These are phyloP conservation scores for Microtus richardsoni DNA, from an alignment of 2,113 vertebrate genomes.

Conservation along the genomic window DNA sequence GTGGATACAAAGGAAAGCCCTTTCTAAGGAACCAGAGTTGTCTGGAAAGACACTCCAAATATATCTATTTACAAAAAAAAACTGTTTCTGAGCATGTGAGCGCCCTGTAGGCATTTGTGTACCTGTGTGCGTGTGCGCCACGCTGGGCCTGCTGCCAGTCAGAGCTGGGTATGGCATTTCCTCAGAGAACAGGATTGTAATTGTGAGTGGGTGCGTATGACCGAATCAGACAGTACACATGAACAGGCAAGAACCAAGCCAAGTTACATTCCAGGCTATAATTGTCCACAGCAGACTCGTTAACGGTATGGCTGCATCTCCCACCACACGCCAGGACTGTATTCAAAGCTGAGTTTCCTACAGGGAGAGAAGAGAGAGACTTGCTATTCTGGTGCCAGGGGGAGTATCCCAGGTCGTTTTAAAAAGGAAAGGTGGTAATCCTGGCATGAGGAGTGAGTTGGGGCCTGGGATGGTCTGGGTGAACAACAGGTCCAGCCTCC, in stretches of 20 bases:
- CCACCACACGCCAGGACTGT: neutral
- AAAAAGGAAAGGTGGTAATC: neutral
- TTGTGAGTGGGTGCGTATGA: constrained; percentile 59
- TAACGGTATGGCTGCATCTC: constrained; percentile 60
- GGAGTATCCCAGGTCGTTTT: neutral
- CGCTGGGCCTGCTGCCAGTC: constrained; percentile 15
- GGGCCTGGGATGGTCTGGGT: neutral
- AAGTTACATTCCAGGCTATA: constrained; percentile 49
- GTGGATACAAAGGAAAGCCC: neutral
- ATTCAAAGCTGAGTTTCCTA: constrained; percentile 57
- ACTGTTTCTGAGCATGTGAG: neutral
- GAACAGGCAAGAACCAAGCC: constrained; percentile 46
- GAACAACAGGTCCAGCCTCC: neutral
- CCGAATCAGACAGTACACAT: constrained; percentile 47
- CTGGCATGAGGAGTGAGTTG: neutral
- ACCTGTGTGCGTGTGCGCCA: neutral
- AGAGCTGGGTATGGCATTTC: constrained; percentile 32
- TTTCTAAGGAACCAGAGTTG: neutral
- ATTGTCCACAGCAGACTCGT: constrained; percentile 65
- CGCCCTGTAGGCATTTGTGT: neutral
- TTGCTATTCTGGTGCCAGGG: neutral
- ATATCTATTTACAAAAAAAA: neutral
- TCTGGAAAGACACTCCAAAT: neutral
- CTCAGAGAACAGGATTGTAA: constrained; percentile 57
- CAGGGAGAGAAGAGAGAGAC: constrained; percentile 37